Base-by-base conservation (phyloP, 2,113 vertebrate species). In the Chionodraco myersi region DNA sequence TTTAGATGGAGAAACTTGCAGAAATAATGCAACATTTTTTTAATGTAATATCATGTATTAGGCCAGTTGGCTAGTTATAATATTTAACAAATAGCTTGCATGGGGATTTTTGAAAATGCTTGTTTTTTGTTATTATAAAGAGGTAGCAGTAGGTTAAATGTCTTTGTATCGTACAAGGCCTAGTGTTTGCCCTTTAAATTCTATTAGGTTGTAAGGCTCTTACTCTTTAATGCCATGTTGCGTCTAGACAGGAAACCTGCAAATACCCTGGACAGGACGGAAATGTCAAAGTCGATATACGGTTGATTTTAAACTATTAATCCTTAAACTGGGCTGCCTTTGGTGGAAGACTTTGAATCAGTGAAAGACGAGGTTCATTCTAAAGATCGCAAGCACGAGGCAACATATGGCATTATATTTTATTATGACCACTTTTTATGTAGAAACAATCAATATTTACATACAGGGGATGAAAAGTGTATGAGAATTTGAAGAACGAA, bases 161-260 rank as follows among this genome's bases (percentile, higher is more conserved):
- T 44, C 34, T 44, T 36, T 63, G 54, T 34, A 51, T 34, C 60
- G 75, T 53, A 47, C 41, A 72, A 63, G 73, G 63, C 6, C 58
- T 66, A 71, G 65, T 65, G 65, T 65, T 44, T 73, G 66, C 41
- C 82, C 87, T 88, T 81, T 89, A 92, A 95, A 94, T 89, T 89
- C 86, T 61, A 92, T 95, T 93, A 95, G 47, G 75, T 62, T 66
- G 72, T 93, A 92, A 93, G 91, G 77, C 92, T 95, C 92, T 94
- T 93, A 93, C 66, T 83, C 62, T 77, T 79, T 93, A 93, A 93
- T 91, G 59, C 92, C 75, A 23, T 77, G 77, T 88, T 79, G 80
- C 63, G 77, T 91, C 72, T 88, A 88, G 91, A 91, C 88, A 2
- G 57, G 26, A 14, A 80, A 81, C 70, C 82, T 82, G 63, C 62